Conservation (phyloP, 2,113 vertebrate genomes). For the Dasyornis broadbenti region DNA sequence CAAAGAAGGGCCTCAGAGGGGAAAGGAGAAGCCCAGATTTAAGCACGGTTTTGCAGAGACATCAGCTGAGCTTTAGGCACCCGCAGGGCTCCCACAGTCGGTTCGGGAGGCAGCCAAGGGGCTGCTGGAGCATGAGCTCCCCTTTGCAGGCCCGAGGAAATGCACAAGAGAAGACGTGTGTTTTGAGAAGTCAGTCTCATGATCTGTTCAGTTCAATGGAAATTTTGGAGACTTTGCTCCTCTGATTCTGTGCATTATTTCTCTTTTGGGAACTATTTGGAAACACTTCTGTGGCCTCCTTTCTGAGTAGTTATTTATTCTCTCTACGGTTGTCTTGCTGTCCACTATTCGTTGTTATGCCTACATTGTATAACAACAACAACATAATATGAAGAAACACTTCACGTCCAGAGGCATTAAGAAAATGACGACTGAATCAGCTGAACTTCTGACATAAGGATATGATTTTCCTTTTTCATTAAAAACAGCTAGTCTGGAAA, state of each 20-base stretch:
- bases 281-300: background rate
- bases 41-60: background rate
- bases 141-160: background rate
- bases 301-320: background rate
- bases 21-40: background rate
- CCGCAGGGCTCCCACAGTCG: accelerated
- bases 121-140: background rate
- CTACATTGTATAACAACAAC: slow-evolving; percentile 14
- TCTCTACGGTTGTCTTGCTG: background rate
- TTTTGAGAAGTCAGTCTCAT: background rate
- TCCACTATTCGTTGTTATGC: slow-evolving; percentile 11
- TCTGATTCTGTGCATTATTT: background rate
- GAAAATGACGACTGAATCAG: background rate
- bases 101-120: background rate
- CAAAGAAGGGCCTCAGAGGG: background rate
- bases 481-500: slow-evolving; percentile 17
- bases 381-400: background rate
- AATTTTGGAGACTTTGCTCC: background rate
- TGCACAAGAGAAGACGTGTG: background rate
- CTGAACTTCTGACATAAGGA: slow-evolving; percentile 25
- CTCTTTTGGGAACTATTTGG: background rate
- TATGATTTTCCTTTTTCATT: slow-evolving; percentile 22
- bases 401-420: background rate
- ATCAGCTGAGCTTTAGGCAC: background rate
- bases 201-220: background rate